Percentiles rank a stretch among this genome's conserved stretches.
Conservation (phyloP, 2,113 vertebrate genomes). For the Rhea pennata region DNA sequence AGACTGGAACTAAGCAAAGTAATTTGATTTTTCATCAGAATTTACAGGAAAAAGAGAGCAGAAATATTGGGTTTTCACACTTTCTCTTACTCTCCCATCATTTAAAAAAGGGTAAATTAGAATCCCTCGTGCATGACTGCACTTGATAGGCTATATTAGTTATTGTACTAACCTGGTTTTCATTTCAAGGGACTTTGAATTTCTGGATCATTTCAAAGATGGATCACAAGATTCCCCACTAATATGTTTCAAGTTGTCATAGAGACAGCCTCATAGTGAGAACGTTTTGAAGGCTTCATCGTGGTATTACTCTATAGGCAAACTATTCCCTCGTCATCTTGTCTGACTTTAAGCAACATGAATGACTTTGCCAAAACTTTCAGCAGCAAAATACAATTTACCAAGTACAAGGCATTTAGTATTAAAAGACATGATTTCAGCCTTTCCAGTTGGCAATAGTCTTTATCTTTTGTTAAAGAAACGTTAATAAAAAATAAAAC, state of each 20-base stretch:
- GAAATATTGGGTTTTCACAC: neutral
- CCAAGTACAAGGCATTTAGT: neutral
- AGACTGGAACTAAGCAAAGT: fast-evolving
- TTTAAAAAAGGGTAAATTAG: neutral
- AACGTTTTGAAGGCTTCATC: neutral
- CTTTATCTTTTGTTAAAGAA: neutral
- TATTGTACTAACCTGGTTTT: neutral
- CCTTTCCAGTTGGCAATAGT: neutral
- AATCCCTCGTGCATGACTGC: neutral
- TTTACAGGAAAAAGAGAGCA: neutral
- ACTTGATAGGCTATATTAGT: neutral
- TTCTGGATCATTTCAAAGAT: neutral
- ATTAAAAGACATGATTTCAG: neutral
- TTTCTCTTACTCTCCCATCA: neutral
- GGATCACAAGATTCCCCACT: neutral
- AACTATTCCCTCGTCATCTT: neutral
- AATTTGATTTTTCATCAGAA: neutral
- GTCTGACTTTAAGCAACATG: neutral
- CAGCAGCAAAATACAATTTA: neutral
- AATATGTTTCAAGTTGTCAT: neutral
- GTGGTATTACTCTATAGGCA: neutral
- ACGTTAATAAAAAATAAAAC: neutral
- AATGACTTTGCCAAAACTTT: neutral
- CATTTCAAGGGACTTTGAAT: neutral
- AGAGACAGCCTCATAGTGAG: neutral